Evolutionary conservation across 2,797 vertebrate genomes (phyloP).

Genomic region (Dicrostonyx torquatus): DNA sequence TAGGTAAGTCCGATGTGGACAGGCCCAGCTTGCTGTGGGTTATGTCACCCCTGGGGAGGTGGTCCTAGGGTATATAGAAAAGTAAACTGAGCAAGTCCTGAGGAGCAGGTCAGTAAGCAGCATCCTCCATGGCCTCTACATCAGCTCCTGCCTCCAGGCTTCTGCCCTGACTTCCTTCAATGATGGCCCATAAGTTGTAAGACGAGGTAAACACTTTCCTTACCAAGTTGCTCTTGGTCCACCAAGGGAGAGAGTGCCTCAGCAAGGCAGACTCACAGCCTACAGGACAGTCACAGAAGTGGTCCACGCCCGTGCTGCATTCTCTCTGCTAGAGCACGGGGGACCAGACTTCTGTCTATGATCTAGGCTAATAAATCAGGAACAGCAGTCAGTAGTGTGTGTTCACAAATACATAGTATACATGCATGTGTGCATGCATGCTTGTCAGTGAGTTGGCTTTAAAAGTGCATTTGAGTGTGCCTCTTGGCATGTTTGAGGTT

Average conservation of each 20-base stretch:
- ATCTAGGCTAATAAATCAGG: background rate
- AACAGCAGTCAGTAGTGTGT: background rate
- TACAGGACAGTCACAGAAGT: background rate
- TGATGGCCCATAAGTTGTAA: too few species aligned
- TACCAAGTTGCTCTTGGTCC: too few species aligned
- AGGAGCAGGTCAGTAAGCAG: too few species aligned
- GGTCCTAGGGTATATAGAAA: background rate
- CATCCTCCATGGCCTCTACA: too few species aligned
- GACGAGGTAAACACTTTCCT: too few species aligned
- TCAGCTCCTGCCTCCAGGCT: too few species aligned
- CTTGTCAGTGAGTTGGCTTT: background rate
- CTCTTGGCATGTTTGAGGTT: constrained; percentile 1
- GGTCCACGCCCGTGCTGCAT: accelerated
- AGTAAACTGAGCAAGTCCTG: background rate
- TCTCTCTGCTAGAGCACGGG: background rate
- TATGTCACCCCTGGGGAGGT: background rate
- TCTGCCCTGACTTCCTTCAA: too few species aligned
- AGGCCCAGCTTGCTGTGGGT: background rate
- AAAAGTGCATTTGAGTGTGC: background rate
- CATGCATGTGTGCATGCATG: too few species aligned
- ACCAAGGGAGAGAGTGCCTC: background rate
- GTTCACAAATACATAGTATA: too few species aligned
- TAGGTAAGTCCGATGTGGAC: background rate
- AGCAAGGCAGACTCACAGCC: background rate
- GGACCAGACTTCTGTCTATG: background rate